These are phyloP conservation scores for Hanleya hanleyi DNA, from an alignment of 2,888 invertebrate genomes.

Conservation along the genomic window DNA sequence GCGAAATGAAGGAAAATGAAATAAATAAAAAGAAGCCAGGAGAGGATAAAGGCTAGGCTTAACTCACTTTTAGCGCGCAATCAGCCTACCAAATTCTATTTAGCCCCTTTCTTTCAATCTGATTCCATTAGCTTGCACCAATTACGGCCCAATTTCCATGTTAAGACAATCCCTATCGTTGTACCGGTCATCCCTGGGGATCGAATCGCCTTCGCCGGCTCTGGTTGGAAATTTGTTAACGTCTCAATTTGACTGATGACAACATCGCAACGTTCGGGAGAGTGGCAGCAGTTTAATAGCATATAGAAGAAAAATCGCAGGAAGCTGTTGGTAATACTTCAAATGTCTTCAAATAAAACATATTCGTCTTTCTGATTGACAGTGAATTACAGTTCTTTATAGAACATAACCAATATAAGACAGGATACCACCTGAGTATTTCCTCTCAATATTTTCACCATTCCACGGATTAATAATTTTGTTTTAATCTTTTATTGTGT, in stretches of 20 bases:
- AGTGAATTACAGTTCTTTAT: too few species aligned
- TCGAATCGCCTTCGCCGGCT: neutral
- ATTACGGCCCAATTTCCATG: neutral
- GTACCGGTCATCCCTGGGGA: neutral
- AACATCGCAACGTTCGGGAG: too few species aligned
- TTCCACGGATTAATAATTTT: too few species aligned
- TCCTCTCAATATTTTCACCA: too few species aligned
- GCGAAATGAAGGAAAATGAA: conserved; percentile 12
- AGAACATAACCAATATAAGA: too few species aligned
- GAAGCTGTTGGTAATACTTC: too few species aligned
- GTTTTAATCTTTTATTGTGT: too few species aligned
- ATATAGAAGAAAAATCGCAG: too few species aligned
- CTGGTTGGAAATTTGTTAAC: neutral
- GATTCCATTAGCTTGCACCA: conserved; percentile 12
- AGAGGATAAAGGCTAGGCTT: conserved; percentile 6
- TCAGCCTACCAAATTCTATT: conserved; percentile 15
- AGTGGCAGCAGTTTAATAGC: too few species aligned
- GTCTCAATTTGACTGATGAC: neutral
- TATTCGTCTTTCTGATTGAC: too few species aligned
- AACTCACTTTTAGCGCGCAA: conserved; percentile 8
- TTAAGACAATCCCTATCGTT: neutral
- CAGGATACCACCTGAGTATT: too few species aligned
- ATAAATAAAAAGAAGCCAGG: conserved; percentile 4
- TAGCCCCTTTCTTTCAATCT: neutral
- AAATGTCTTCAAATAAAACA: too few species aligned